These are phyloP conservation scores for Sylvicapra grimmia DNA, from an alignment of 2,113 vertebrate species.

Conservation along the genomic window DNA sequence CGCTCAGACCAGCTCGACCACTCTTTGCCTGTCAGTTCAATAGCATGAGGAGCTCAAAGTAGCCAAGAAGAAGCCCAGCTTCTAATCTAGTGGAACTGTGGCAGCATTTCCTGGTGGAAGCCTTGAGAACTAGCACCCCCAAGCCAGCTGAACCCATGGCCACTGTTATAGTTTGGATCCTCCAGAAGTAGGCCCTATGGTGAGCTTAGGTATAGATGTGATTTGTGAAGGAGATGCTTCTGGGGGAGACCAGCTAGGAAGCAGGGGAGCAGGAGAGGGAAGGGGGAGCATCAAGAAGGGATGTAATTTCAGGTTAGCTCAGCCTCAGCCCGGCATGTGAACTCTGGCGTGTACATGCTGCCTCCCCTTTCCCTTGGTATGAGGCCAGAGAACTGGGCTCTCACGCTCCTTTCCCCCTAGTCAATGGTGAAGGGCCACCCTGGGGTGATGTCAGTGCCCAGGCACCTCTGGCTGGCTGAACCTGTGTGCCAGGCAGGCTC, in stretches of 20 bases:
- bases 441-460: neutral
- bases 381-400: neutral
- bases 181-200: neutral
- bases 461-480: neutral
- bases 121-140: neutral
- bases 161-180: neutral
- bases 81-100: neutral
- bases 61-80: neutral
- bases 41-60: neutral
- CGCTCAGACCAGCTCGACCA: neutral
- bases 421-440: neutral
- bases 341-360: neutral
- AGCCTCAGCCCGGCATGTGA: neutral
- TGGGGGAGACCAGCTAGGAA: neutral
- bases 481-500: neutral
- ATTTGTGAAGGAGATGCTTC: neutral
- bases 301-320: neutral
- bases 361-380: neutral
- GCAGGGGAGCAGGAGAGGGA: neutral
- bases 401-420: neutral
- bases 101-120: neutral
- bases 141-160: neutral
- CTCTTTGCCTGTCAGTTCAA: neutral
- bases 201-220: neutral
- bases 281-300: neutral